Base-by-base conservation (phyloP, 2,888 invertebrate genomes). In the Conops quadrifasciatus region DNA sequence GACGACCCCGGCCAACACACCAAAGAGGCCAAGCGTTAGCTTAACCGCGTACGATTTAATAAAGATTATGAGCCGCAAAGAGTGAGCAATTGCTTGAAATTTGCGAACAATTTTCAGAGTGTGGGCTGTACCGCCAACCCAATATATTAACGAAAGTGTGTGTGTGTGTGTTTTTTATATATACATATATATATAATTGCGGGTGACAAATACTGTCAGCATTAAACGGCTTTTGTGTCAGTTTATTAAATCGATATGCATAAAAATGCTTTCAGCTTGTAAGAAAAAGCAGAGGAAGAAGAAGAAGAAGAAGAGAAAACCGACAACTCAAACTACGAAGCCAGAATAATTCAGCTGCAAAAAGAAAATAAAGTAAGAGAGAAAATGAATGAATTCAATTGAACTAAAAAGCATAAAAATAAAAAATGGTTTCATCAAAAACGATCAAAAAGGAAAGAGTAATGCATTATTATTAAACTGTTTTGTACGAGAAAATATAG, bases 171-270 rank as follows among this genome's bases (percentile, higher is more conserved):
- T 82, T n/a, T n/a, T n/a, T n/a, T n/a, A 80, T 81, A 78, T 77
- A 80, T 80, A 16, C n/a, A 30, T 30, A 13, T 60, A 79, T 82
- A 83, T 83, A 82, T 81, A 82, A 82, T 80, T 82, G 78, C 77
- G 80, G 79, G 78, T 81, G 81, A 80, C 83, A 83, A 79, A 83
- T 81, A 78, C 80, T 83, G 82, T 79, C 82, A 83, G 80, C 83
- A 83, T 81, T 67, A 60, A 60, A 30, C 67, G 60, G 60, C 67
- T 67, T 28, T 58, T 28, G 58, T 67, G 59, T 67, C 67, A 67
- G 47, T 59, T 67, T 67, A 60, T 60, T 67, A 67, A 67, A 47
- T 19, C 43, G 60, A 36, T 60, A 30, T 66, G 49, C 28, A 64
- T 26, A 16, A 28, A 15, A 15, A n/a, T 13, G 60, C 43, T n/a